These are phyloP conservation scores for Physella acuta DNA, from an alignment of 1,140 invertebrate species.

Conservation along the genomic window DNA sequence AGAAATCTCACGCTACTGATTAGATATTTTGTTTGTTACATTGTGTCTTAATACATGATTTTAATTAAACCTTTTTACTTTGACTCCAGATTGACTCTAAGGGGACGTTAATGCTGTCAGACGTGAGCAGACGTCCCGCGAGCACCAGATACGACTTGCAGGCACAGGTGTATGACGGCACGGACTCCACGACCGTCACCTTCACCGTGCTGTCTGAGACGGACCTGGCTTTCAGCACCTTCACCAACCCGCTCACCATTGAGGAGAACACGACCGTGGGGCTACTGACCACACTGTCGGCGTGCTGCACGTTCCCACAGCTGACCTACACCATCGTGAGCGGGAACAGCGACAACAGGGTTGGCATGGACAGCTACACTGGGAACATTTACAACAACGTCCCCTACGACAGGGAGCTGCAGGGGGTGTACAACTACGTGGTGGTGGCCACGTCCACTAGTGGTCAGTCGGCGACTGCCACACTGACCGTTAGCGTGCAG, in stretches of 20 bases:
- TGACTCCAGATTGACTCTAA: no score
- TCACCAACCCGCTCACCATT: neutral
- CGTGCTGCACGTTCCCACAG: constrained; percentile 1
- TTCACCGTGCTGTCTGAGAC: constrained; percentile 13
- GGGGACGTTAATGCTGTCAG: no score
- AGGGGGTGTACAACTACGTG: neutral
- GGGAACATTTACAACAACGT: neutral
- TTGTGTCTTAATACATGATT: no score
- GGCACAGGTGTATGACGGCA: neutral
- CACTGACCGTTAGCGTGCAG: neutral
- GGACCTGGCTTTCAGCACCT: neutral
- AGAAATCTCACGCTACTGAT: no score
- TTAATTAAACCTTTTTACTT: no score
- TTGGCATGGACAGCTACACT: neutral
- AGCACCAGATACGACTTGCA: constrained; percentile 13
- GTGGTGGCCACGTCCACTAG: neutral
- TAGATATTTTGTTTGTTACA: no score
- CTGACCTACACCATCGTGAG: neutral
- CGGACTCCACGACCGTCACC: neutral
- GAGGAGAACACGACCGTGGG: neutral
- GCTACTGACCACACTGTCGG: neutral
- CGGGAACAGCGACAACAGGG: constrained; percentile 9
- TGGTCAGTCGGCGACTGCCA: neutral
- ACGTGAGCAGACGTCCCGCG: no score
- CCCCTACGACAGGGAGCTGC: constrained; percentile 12